Evolutionary conservation across 2,113 vertebrate species (phyloP).

Genomic region (Gobius niger): DNA sequence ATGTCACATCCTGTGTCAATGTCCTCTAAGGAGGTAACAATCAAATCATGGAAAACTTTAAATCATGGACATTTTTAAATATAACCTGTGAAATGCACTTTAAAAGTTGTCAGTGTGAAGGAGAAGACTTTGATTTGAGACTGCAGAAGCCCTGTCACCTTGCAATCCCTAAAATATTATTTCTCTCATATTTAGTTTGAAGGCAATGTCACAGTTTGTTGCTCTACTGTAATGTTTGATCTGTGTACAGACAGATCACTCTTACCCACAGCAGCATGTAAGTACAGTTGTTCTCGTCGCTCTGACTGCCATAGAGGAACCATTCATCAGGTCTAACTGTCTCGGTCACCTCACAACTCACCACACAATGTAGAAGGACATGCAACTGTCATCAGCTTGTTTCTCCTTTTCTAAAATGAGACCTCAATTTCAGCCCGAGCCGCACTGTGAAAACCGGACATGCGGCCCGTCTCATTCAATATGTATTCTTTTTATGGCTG

Average conservation of each 20-base stretch:
- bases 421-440: conserved; percentile 4
- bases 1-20: no score
- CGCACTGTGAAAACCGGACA: background rate
- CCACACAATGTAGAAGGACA: conserved; percentile 1
- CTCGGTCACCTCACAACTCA: conserved; percentile 3
- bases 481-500: conserved; percentile 1
- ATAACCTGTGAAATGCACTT: no score
- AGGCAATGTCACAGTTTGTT: background rate
- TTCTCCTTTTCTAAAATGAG: conserved; percentile 5
- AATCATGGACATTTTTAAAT: no score
- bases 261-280: background rate
- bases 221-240: background rate
- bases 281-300: conserved; percentile 8
- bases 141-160: no score
- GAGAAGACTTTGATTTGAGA: no score
- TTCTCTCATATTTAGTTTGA: no score
- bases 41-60: no score
- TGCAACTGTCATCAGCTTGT: conserved; percentile 30
- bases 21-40: no score
- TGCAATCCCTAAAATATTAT: no score
- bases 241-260: background rate
- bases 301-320: background rate
- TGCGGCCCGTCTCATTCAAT: conserved; percentile 14
- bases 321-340: conserved; percentile 25
- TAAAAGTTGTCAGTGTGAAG: no score